Evolutionary conservation across 2,113 vertebrate genomes (phyloP).

Genomic region (Orthochromis indermauri): DNA sequence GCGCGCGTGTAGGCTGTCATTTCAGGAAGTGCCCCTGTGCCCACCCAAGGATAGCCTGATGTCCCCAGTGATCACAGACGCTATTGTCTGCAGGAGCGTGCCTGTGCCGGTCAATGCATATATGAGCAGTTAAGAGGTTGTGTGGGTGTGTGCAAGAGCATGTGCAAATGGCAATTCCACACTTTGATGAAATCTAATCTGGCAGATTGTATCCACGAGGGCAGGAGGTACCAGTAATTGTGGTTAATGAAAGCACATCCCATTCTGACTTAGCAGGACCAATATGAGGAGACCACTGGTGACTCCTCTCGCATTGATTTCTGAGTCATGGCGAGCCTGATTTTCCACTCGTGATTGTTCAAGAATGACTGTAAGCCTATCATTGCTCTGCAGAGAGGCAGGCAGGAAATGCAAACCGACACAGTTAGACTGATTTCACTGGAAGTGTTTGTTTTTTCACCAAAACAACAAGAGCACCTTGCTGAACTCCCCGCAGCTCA

Average conservation of each 20-base stretch:
- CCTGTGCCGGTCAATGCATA: slow-evolving; percentile 33
- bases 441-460: slow-evolving; percentile 1
- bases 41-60: slow-evolving; percentile 34
- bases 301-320: slow-evolving; percentile 50
- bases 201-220: slow-evolving; percentile 11
- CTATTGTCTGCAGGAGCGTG: slow-evolving; percentile 41
- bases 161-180: slow-evolving; percentile 17
- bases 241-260: slow-evolving; percentile 38
- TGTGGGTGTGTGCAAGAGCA: background rate
- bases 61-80: slow-evolving; percentile 32
- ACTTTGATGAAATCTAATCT: slow-evolving; percentile 42
- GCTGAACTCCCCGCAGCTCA: slow-evolving; percentile 20
- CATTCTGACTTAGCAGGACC: slow-evolving; percentile 8
- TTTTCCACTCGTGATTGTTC: slow-evolving; percentile 23
- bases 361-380: slow-evolving; percentile 37
- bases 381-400: background rate
- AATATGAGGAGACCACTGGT: slow-evolving; percentile 14
- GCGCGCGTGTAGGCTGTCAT: background rate
- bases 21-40: slow-evolving; percentile 16
- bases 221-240: slow-evolving; percentile 44
- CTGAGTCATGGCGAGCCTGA: slow-evolving; percentile 13
- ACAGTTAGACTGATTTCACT: background rate
- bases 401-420: background rate
- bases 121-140: slow-evolving; percentile 11
- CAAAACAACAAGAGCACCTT: slow-evolving; percentile 13